Evolutionary conservation across 2,888 invertebrate genomes (phyloP).

Genomic region (Bedellia somnulentella): DNA sequence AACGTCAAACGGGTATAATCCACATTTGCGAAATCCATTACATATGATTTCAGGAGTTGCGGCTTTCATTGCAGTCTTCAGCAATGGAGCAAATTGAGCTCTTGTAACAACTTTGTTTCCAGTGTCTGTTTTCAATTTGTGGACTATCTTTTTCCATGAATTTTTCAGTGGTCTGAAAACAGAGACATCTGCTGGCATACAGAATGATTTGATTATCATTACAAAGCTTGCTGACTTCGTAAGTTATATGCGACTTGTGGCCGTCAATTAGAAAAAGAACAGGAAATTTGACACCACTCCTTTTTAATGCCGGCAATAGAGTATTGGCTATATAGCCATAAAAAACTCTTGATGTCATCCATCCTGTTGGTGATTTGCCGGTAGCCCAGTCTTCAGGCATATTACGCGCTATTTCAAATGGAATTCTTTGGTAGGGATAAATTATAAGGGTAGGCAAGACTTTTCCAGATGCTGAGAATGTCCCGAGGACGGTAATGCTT

Average conservation of each 20-base stretch:
- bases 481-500: slow-evolving; percentile 8
- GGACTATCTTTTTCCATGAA: slow-evolving; percentile 15
- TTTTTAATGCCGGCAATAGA: slow-evolving; percentile 20
- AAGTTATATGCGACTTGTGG: slow-evolving; percentile 23
- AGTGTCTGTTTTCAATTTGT: slow-evolving; percentile 7
- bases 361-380: slow-evolving; percentile 22
- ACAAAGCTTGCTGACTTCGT: slow-evolving; percentile 22
- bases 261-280: slow-evolving; percentile 26
- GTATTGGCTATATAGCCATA: slow-evolving; percentile 25
- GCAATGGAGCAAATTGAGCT: slow-evolving; percentile 7
- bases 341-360: slow-evolving; percentile 26
- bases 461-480: slow-evolving; percentile 8
- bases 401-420: slow-evolving; percentile 9
- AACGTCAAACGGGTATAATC: not conserved
- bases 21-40: slow-evolving; percentile 1
- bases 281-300: slow-evolving; percentile 18
- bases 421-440: slow-evolving; percentile 7
- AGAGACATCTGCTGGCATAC: slow-evolving; percentile 24
- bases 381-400: slow-evolving; percentile 19
- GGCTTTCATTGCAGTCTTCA: not conserved
- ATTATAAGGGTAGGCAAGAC: slow-evolving; percentile 9
- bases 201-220: slow-evolving; percentile 18
- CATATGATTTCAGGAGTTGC: not conserved
- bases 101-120: slow-evolving; percentile 7
- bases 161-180: slow-evolving; percentile 21